phyloP scores from a whole-genome alignment of 92 coral and sea anemone species.

The Palythoa grandiflora region DNA sequence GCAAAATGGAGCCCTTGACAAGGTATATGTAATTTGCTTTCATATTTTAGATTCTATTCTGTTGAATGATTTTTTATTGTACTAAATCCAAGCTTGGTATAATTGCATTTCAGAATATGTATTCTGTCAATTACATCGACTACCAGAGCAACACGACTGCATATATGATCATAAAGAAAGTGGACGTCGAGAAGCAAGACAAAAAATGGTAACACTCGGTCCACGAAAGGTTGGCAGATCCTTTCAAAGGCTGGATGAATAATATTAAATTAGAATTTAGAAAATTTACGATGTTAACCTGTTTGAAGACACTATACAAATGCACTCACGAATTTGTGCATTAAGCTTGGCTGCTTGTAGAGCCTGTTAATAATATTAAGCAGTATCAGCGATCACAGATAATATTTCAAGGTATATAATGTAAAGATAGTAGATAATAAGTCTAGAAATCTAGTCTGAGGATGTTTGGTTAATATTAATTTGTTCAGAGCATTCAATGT shows the following conservation, averaged over 20 bases:
- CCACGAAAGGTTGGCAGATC: constrained; percentile 93
- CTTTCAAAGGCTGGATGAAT: constrained; percentile 90
- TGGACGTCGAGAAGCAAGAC: constrained; percentile 85
- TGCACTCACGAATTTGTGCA: constrained; percentile 21
- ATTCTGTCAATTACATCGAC: constrained; percentile 88
- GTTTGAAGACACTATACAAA: constrained; percentile 8
- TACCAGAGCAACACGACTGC: constrained; percentile 91
- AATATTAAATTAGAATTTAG: background rate
- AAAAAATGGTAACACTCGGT: constrained; percentile 88
- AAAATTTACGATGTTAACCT: constrained; percentile 7
- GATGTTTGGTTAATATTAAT: too few relatives aligned
- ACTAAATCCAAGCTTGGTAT: background rate
- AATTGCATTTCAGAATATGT: constrained; percentile 67
- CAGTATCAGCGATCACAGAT: too few relatives aligned
- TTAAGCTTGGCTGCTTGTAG: constrained; percentile 9
- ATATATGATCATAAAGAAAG: constrained; percentile 90
- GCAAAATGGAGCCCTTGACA: too few relatives aligned
- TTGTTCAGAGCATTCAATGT: too few relatives aligned
- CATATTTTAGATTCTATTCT: too few relatives aligned
- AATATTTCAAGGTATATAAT: too few relatives aligned
- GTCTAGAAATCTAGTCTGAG: too few relatives aligned
- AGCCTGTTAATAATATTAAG: too few relatives aligned
- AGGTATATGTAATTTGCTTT: too few relatives aligned
- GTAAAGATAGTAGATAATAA: too few relatives aligned
- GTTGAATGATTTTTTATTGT: background rate